phyloP scores from a whole-genome alignment of 2,113 vertebrate species.

The Dasyornis broadbenti region DNA sequence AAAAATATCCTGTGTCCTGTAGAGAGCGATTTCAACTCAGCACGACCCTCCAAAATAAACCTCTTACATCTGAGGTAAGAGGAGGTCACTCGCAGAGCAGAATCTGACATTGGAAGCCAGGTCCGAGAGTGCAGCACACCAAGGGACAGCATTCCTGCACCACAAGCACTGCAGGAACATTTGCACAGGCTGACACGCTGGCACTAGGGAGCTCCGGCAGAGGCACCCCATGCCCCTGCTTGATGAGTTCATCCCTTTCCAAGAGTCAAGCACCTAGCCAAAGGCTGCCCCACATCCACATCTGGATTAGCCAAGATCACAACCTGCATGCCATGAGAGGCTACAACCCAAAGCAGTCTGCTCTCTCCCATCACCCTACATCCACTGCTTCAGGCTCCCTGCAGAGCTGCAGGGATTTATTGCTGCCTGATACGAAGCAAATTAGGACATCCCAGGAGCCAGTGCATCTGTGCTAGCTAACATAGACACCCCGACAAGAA shows the following conservation, averaged over 20 bases:
- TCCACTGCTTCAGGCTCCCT: not conserved
- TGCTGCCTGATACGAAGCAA: not conserved
- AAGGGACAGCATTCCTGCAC: accelerated
- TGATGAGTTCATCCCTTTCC: not conserved
- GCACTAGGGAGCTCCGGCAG: accelerated
- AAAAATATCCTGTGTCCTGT: not conserved
- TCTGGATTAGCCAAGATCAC: accelerated
- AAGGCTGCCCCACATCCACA: not conserved
- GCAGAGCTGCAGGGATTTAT: not conserved
- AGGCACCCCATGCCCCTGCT: not conserved
- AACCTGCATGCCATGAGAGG: accelerated
- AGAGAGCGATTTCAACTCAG: not conserved
- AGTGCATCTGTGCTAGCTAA: not conserved
- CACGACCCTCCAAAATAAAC: not conserved
- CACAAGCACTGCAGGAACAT: accelerated
- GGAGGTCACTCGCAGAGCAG: accelerated
- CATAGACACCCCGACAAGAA: not conserved
- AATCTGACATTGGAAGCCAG: not conserved
- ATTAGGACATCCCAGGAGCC: not conserved
- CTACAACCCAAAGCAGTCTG: not conserved
- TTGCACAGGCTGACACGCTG: too few relatives aligned
- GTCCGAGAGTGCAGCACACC: not conserved
- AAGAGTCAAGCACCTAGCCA: not conserved
- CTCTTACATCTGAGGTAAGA: not conserved
- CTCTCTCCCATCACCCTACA: not conserved